Percentiles rank a stretch among this genome's conserved stretches.
Evolutionary conservation across 2,888 invertebrate species (phyloP).

Genomic region (Halocaridina rubra): DNA sequence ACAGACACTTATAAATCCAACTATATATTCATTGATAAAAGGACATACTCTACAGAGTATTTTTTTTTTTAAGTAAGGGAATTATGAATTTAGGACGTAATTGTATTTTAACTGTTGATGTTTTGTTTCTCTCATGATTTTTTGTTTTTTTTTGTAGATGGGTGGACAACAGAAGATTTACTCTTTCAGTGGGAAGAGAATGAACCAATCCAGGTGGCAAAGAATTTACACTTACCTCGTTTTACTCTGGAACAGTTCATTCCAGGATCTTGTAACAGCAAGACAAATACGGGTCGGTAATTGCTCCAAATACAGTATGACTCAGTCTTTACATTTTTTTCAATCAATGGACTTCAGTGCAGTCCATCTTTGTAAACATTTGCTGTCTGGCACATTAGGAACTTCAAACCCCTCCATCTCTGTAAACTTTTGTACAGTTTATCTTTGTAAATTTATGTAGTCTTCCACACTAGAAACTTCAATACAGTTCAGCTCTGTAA

Average conservation of each 20-base stretch:
- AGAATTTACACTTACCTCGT: constrained; percentile 88
- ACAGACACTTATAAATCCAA: no score
- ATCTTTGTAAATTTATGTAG: no score
- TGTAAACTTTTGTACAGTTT: no score
- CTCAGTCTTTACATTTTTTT: neutral
- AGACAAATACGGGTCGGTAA: constrained; percentile 88
- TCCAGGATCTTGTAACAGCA: constrained; percentile 95
- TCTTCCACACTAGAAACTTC: no score
- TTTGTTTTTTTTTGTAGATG: constrained; percentile 76
- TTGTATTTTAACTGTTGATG: neutral
- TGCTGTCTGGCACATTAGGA: no score
- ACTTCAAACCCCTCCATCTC: no score
- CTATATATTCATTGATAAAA: no score
- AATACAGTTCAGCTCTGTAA: no score
- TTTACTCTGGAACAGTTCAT: constrained; percentile 94
- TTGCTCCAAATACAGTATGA: neutral
- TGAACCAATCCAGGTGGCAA: constrained; percentile 93
- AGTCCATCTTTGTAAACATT: neutral
- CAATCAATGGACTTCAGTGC: neutral
- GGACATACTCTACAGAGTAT: no score
- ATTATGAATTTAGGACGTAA: no score
- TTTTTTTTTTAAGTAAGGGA: no score
- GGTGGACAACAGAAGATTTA: constrained; percentile 96
- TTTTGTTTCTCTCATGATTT: neutral
- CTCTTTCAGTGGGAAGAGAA: constrained; percentile 93